These are phyloP conservation scores for Thunnus thynnus DNA, from an alignment of 2,113 vertebrate genomes.

Conservation along the genomic window DNA sequence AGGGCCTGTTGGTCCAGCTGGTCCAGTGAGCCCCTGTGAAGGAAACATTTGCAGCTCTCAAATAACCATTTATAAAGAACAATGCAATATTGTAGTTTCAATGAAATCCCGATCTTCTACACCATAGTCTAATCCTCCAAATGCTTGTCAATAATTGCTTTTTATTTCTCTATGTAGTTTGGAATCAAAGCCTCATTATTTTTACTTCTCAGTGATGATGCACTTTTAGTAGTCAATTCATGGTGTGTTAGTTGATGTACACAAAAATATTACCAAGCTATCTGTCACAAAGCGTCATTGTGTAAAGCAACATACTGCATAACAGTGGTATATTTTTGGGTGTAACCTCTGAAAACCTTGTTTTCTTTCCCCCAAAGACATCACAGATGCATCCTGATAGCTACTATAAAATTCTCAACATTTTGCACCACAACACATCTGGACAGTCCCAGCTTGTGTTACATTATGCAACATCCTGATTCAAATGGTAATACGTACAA, in stretches of 20 bases:
- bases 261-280: neutral
- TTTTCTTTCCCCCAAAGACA: constrained; percentile 8
- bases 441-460: neutral
- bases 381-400: constrained; percentile 2
- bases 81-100: neutral
- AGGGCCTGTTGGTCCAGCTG: constrained; percentile 82
- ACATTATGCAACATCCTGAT: neutral
- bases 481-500: neutral
- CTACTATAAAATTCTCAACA: constrained; percentile 12
- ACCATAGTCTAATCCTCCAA: neutral
- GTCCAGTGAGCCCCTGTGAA: constrained; percentile 80
- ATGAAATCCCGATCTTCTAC: neutral
- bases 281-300: neutral
- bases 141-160: neutral
- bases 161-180: neutral
- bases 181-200: neutral
- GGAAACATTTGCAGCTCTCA: constrained; percentile 35
- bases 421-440: constrained; percentile 10
- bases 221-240: neutral
- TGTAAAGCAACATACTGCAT: neutral
- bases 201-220: neutral
- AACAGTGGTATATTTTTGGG: neutral
- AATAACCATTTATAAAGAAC: neutral
- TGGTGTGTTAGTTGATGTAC: neutral
- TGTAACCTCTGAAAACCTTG: neutral